A percentile compares a stretch with the other conserved stretches of the same genome.
Conservation (phyloP, 2,113 vertebrate species). For the Diglossa brunneiventris region DNA sequence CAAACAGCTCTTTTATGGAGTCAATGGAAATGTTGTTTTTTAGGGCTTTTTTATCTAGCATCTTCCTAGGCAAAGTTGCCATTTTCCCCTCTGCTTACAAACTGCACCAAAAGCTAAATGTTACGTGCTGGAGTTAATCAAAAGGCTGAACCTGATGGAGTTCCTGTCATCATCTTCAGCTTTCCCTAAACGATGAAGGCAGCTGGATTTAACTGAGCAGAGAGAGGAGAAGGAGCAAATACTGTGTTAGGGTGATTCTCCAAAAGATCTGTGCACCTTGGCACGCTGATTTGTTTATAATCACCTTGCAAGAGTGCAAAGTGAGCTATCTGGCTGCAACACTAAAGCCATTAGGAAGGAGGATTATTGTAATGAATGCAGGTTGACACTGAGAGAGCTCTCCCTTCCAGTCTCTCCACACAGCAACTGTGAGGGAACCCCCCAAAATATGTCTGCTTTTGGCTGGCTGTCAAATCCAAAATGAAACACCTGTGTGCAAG, state of each 20-base stretch:
- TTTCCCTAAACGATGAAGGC: background rate
- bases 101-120: background rate
- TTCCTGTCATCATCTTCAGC: background rate
- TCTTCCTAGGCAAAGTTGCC: background rate
- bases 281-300: background rate
- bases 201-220: background rate
- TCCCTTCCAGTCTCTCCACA: background rate
- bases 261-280: background rate
- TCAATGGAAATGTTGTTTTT: background rate
- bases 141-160: background rate
- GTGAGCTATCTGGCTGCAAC: background rate
- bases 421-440: conserved; percentile 5
- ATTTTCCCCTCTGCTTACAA: background rate
- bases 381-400: background rate
- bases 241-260: background rate
- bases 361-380: background rate
- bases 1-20: conserved; percentile 25
- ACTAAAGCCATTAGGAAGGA: background rate
- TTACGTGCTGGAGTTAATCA: background rate
- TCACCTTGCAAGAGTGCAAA: background rate
- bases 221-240: background rate
- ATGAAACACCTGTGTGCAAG: conserved; percentile 34
- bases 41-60: background rate
- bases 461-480: conserved; percentile 14
- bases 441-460: background rate